These are phyloP conservation scores for Andrena chrysosceles DNA, from an alignment of 2,888 invertebrate species.

Conservation along the genomic window DNA sequence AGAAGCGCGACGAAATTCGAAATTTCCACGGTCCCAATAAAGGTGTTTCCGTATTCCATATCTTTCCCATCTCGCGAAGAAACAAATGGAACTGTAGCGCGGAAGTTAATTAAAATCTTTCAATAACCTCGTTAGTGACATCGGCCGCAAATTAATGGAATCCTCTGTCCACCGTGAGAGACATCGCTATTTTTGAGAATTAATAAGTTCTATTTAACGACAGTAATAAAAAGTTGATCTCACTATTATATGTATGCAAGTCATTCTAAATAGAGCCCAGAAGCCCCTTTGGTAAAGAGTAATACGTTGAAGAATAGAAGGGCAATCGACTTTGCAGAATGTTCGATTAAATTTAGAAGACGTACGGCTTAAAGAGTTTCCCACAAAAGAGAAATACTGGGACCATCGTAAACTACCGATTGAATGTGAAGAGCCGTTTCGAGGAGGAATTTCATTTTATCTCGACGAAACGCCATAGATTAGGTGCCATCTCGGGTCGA, in stretches of 20 bases:
- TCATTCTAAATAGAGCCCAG: not conserved
- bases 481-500: slow-evolving; percentile 39
- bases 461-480: slow-evolving; percentile 39
- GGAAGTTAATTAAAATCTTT: slow-evolving; percentile 58
- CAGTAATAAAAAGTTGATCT: too few species aligned
- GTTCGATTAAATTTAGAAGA: slow-evolving; percentile 27
- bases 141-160: slow-evolving; percentile 41
- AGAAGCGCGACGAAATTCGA: not conserved
- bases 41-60: not conserved
- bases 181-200: not conserved
- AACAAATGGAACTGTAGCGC: slow-evolving; percentile 16
- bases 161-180: not conserved
- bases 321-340: not conserved
- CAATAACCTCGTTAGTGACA: slow-evolving; percentile 45
- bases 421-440: slow-evolving; percentile 27
- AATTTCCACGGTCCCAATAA: slow-evolving; percentile 16
- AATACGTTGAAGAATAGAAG: not conserved
- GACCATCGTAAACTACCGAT: slow-evolving; percentile 46
- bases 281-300: not conserved
- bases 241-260: too few species aligned
- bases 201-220: slow-evolving; percentile 3
- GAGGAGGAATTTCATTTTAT: slow-evolving; percentile 58
- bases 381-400: slow-evolving; percentile 26
- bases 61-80: not conserved
- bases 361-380: slow-evolving; percentile 32